phyloP scores from a whole-genome alignment of 2,888 invertebrate genomes.

The Ormyrus thymus region DNA sequence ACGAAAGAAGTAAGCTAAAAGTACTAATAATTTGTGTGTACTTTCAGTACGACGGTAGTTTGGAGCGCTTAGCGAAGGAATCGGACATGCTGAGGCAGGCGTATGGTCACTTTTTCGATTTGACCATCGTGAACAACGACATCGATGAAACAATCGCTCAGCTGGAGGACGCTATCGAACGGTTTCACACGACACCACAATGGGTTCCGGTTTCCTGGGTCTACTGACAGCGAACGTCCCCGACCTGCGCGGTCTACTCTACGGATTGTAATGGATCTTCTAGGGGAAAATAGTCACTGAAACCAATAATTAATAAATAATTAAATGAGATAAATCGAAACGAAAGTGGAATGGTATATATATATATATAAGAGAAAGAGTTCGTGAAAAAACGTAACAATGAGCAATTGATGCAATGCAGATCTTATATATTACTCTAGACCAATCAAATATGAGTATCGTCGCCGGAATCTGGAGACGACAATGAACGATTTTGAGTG shows the following conservation, averaged over 20 bases:
- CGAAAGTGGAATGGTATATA: constrained; percentile 45
- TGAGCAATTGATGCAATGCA: constrained; percentile 51
- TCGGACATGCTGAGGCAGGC: constrained; percentile 97
- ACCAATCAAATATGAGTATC: constrained; percentile 63
- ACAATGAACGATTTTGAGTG: constrained; percentile 63
- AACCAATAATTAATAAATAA: constrained; percentile 51
- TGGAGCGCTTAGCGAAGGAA: constrained; percentile 96
- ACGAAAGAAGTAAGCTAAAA: neutral
- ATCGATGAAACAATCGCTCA: constrained; percentile 98
- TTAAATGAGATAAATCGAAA: constrained; percentile 35
- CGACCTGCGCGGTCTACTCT: constrained; percentile 66
- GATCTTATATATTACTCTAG: constrained; percentile 57
- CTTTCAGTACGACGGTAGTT: constrained; percentile 96
- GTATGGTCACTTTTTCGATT: constrained; percentile 99
- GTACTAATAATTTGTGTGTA: constrained; percentile 56
- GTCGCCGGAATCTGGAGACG: constrained; percentile 48
- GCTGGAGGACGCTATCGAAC: constrained; percentile 92
- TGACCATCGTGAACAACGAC: constrained; percentile 99
- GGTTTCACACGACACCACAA: constrained; percentile 93
- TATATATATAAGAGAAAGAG: constrained; percentile 16
- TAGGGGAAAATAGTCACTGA: constrained; percentile 68
- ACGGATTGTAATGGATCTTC: constrained; percentile 72
- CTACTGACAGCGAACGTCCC: constrained; percentile 84
- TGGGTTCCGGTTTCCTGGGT: constrained; percentile 99
- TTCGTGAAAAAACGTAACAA: constrained; percentile 44